These are phyloP conservation scores for Tricholauxania praeusta DNA, from an alignment of 2,888 invertebrate species.

Conservation along the genomic window DNA sequence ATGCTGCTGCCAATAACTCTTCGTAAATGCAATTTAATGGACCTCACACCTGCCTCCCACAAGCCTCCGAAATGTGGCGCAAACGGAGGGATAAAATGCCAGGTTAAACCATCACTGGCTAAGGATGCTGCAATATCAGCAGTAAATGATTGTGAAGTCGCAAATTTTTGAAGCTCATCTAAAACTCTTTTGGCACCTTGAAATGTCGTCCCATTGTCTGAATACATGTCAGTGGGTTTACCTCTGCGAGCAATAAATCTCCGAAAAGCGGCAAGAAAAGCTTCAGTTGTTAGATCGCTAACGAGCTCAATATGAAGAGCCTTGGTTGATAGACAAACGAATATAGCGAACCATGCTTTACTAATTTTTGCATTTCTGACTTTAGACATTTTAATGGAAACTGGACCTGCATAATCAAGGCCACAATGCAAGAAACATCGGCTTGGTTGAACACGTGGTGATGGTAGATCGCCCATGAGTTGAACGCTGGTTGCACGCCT, in stretches of 20 bases:
- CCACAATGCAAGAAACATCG: conserved; percentile 39
- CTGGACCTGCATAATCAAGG: conserved; percentile 26
- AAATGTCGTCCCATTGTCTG: conserved; percentile 39
- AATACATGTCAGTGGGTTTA: conserved; percentile 36
- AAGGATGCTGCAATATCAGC: conserved; percentile 28
- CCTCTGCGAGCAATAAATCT: conserved; percentile 38
- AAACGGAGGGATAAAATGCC: conserved; percentile 43
- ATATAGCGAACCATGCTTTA: conserved; percentile 1
- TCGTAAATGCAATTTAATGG: no score
- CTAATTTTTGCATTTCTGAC: conserved; percentile 33
- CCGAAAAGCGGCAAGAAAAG: conserved; percentile 34
- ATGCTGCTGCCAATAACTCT: no score
- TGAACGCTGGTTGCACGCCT: conserved; percentile 26
- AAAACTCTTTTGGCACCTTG: conserved; percentile 29
- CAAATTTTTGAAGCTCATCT: conserved; percentile 21
- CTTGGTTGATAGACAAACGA: conserved; percentile 36
- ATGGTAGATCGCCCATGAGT: conserved; percentile 39
- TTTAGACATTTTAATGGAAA: conserved; percentile 20
- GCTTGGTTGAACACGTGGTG: conserved; percentile 23
- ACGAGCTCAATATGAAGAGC: conserved; percentile 39
- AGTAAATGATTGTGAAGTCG: conserved; percentile 21
- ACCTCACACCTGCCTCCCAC: conserved; percentile 39
- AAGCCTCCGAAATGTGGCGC: conserved; percentile 42
- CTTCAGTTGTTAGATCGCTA: conserved; percentile 36
- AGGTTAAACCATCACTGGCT: conserved; percentile 35